Conservation (phyloP, 2,113 vertebrate genomes). For the Epinephelus moara region DNA sequence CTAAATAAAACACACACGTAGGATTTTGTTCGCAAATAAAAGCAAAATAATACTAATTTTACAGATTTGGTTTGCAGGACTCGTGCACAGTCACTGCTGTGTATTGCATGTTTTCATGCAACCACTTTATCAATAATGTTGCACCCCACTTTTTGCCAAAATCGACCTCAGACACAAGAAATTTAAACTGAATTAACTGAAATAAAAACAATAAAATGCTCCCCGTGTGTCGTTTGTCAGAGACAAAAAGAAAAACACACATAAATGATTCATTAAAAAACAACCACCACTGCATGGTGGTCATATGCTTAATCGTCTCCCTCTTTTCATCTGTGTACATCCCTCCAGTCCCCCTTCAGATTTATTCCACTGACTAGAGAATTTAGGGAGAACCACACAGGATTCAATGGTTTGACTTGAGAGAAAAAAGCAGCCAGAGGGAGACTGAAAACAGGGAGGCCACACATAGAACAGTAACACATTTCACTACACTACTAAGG, state of each 20-base stretch:
- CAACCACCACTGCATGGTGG: not conserved
- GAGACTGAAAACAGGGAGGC: constrained; percentile 38
- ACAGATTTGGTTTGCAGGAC: constrained; percentile 45
- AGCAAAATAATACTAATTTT: constrained; percentile 39
- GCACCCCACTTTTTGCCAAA: constrained; percentile 2
- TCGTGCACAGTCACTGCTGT: not conserved
- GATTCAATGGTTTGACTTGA: constrained; percentile 20
- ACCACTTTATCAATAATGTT: constrained; percentile 1
- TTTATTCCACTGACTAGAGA: not conserved
- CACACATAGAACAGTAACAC: constrained; percentile 64
- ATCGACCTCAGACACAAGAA: not conserved
- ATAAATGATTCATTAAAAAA: constrained; percentile 4
- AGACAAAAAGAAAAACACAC: not conserved
- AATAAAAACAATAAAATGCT: constrained; percentile 42
- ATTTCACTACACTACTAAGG: constrained; percentile 76
- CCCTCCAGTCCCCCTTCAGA: not conserved
- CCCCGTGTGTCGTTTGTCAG: constrained; percentile 19
- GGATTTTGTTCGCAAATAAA: constrained; percentile 31
- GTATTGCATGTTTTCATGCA: not conserved
- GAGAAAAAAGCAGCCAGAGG: constrained; percentile 20
- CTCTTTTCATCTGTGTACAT: not conserved
- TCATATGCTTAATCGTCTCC: not conserved
- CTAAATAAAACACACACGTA: constrained; percentile 35
- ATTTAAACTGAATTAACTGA: not conserved
- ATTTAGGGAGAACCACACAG: constrained; percentile 12